Evolutionary conservation across 2,797 vertebrate species (phyloP), one percentile per base, ranked within the genome.

Genomic region (Pogonophryne albipinna): DNA sequence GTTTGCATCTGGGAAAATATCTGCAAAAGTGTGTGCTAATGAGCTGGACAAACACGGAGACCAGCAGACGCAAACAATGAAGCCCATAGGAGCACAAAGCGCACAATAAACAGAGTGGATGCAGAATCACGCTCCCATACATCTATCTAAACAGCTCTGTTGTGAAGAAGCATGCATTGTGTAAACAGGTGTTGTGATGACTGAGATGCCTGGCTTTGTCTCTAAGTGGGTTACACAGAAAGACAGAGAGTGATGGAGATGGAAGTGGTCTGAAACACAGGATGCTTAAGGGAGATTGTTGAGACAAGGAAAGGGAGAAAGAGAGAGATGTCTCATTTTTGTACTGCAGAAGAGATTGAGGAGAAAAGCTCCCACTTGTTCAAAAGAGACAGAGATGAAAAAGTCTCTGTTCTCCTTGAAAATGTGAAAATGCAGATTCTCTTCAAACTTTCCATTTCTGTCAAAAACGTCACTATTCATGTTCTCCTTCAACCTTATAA

Each of bases 1-100:
- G 77, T 85, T 86, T 86, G 76, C 85, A 83, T 86, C 69, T 82
- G 78, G 78, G 62, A 82, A 87, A 87, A 85, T 81, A 85, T 88
- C 88, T 87, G 80, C 73, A 84, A 84, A 88, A 80, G 71, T 56
- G 66, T 76, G 75, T 27, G 63, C 66, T 84, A 85, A 88, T 85
- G 79, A 82, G 62, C 56, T 60, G 65, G 75, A 80, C 80, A 84
- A 79, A 85, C 68, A 77, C 6, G 14, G 58, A 55, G 66, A 60
- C 69, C 34, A 45, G 46, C 53, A 42, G 56, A 65, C 63, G 63
- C 57, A 83, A 67, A 86, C 74, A 84, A 80, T 59, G 50, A 52
- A 87, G 82, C 58, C 23, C 15, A 17, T n/a, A 23, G 50, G 66
- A 68, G 56, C 76, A 78, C 79, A 77, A 56, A 69, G 82, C 0